Base-by-base conservation (phyloP, 2,113 vertebrate genomes). In the Catagonus wagneri region DNA sequence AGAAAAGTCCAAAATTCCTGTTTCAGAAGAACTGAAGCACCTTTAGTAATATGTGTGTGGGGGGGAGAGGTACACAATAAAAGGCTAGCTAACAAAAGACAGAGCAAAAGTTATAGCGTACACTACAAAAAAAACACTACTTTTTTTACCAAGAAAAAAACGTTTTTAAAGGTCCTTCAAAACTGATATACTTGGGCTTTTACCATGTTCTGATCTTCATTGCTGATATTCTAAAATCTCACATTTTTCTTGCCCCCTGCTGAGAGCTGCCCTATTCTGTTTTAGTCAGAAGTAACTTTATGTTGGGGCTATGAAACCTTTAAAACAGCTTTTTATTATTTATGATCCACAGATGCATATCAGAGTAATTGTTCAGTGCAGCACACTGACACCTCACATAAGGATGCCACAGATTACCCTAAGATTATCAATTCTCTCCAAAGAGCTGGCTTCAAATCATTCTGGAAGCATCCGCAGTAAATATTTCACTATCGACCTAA, bases 391-490 rank as follows among this genome's bases (percentile, higher is more conserved):
- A 96, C 52, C 65, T 79, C 92, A 96, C 69, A 65, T 85, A 95
- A 94, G 85, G 93, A 84, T 89, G 52, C 3, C 61, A 94, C 15
- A 36, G 78, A 81, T 97, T 98, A 98, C n/a, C 19, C 63, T 72
- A 6, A 96, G 93, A 92, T 98, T 98, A 98, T 83, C 75, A 71
- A 72, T 96, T 92, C 83, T 93, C 88, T 98, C 95, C 97, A 96
- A 98, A 97, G 91, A 71, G 71, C 91, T 92, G n/a, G 27, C 79
- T 98, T 98, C 89, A 97, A 97, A 97, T 98, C 98, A 89, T 97
- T 98, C 96, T 93, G 95, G 58, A 98, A 98, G 90, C 65, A 97
- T 94, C 80, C 95, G 19, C 76, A 93, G 81, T 97, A 98, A 98
- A 98, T 98, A 98, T 93, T 98, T 79, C 90, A 93, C 81, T 95